Conservation (phyloP, 2,797 vertebrate species). For the Lepilemur septentrionalis region DNA sequence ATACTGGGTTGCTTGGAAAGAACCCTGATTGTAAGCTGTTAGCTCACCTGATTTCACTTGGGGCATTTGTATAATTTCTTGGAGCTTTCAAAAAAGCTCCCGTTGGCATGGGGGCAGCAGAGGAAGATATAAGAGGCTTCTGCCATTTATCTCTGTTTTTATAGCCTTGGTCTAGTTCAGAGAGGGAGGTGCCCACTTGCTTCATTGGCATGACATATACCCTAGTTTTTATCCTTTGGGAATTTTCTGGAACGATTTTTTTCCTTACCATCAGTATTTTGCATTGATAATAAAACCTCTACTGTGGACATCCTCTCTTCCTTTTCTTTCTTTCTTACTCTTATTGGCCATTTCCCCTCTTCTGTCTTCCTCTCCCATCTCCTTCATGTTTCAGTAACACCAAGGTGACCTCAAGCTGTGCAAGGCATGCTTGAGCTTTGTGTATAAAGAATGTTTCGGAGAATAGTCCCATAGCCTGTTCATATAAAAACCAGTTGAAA, state of each 20-base stretch:
- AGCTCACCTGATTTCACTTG: conserved; percentile 57
- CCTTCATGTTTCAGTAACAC: conserved; percentile 54
- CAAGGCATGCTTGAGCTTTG: conserved; percentile 27
- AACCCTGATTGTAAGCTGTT: conserved; percentile 10
- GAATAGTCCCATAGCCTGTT: neutral
- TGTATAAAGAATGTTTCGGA: neutral
- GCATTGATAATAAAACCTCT: neutral
- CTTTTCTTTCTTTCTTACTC: conserved; percentile 43
- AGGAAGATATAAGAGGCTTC: conserved; percentile 73
- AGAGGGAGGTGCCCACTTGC: conserved; percentile 43
- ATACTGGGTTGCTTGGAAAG: conserved; percentile 34
- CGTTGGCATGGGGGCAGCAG: conserved; percentile 64
- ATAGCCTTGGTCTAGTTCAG: conserved; percentile 33
- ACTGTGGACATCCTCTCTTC: neutral
- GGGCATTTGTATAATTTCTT: conserved; percentile 26
- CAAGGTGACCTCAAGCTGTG: conserved; percentile 35
- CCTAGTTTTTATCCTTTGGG: conserved; percentile 12
- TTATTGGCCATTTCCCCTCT: conserved; percentile 57
- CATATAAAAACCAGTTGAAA: conserved; percentile 31
- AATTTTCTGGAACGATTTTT: conserved; percentile 41
- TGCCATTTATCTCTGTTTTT: conserved; percentile 23
- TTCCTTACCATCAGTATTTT: conserved; percentile 25
- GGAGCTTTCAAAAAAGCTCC: conserved; percentile 46
- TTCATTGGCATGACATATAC: conserved; percentile 26
- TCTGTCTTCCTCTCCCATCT: conserved; percentile 71